Percentiles rank a stretch among this genome's conserved stretches.
Evolutionary conservation across 2,888 invertebrate genomes (phyloP).

Genomic region (Plebejus anna): DNA sequence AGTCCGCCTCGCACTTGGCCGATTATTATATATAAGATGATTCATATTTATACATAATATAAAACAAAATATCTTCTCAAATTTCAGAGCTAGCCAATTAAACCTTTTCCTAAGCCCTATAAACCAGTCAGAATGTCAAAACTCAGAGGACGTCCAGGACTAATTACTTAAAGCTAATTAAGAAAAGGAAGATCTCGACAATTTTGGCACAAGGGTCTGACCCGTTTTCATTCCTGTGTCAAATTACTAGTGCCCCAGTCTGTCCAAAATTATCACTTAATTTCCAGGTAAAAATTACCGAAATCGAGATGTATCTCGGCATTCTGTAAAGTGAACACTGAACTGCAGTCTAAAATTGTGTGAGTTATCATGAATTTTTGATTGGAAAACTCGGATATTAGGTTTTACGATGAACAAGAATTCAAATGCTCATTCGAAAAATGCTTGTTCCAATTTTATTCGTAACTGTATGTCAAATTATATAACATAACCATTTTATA

Average conservation of each 20-base stretch:
- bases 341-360: background rate
- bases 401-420: background rate
- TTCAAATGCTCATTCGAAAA: background rate
- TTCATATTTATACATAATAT: background rate
- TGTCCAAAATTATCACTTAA: slow-evolving; percentile 14
- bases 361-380: background rate
- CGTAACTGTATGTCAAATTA: no score
- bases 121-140: slow-evolving; percentile 25
- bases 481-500: no score
- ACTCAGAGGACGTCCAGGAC: slow-evolving; percentile 6
- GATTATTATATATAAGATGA: no score
- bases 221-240: slow-evolving; percentile 1
- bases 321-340: no score
- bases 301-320: background rate
- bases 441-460: background rate
- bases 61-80: background rate
- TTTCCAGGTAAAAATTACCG: background rate
- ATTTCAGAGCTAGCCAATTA: background rate
- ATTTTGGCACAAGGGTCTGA: slow-evolving; percentile 24
- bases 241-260: slow-evolving; percentile 8
- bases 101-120: background rate
- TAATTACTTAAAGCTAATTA: slow-evolving; percentile 27
- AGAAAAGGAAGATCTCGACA: slow-evolving; percentile 25
- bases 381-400: background rate
- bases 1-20: no score